phyloP scores from a whole-genome alignment of 1,140 invertebrate genomes.

The Heliothis virescens region DNA sequence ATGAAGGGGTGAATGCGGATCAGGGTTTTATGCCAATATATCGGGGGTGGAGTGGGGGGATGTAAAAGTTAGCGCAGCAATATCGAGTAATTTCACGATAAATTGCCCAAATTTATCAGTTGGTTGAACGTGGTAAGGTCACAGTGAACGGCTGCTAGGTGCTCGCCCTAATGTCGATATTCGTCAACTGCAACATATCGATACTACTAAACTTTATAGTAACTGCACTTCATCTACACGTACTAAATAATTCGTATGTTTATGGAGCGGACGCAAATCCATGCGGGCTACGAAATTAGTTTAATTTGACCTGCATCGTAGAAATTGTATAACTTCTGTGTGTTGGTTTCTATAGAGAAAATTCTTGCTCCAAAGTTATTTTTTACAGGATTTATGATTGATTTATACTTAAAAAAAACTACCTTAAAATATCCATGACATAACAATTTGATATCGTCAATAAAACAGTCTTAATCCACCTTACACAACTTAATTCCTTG shows the following conservation, averaged over 20 bases:
- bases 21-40: slow-evolving; percentile 22
- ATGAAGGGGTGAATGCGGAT: slow-evolving; percentile 18
- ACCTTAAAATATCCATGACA: no score
- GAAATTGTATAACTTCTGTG: no score
- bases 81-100: slow-evolving; percentile 60
- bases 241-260: background rate
- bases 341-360: background rate
- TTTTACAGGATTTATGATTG: no score
- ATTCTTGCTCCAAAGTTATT: no score
- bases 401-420: no score
- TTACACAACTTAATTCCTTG: background rate
- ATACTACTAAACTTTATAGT: slow-evolving; percentile 13
- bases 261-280: background rate
- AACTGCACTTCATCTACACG: background rate
- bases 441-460: no score
- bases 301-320: background rate
- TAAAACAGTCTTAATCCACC: no score
- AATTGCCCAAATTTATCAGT: slow-evolving; percentile 61
- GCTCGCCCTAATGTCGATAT: slow-evolving; percentile 39
- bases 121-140: slow-evolving; percentile 56
- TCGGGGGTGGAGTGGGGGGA: slow-evolving; percentile 1
- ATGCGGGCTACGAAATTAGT: background rate
- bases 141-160: background rate
- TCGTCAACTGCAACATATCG: slow-evolving; percentile 54
- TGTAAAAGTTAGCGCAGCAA: slow-evolving; percentile 51